Percentiles rank a stretch among this genome's conserved stretches.
phyloP scores from a whole-genome alignment of 2,797 vertebrate genomes.

The Cirrhinus mrigala region DNA sequence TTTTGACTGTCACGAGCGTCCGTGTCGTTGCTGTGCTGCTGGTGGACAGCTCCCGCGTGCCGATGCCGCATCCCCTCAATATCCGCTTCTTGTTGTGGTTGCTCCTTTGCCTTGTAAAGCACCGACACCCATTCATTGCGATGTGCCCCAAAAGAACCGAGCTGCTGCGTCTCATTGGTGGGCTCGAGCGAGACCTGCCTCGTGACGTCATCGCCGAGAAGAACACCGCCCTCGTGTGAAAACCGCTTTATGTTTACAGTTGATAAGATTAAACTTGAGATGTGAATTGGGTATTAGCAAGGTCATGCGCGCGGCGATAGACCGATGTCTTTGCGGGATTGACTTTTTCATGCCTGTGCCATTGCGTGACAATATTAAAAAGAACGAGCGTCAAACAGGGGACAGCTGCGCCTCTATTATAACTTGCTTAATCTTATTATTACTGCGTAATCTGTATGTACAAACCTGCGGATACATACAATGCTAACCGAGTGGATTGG shows the following conservation, averaged over 20 bases:
- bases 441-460: neutral
- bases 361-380: neutral
- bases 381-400: neutral
- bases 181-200: conserved; percentile 80
- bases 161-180: conserved; percentile 82
- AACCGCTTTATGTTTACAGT: conserved; percentile 63
- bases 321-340: conserved; percentile 3
- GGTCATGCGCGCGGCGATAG: conserved; percentile 13
- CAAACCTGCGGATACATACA: neutral
- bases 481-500: neutral
- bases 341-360: neutral
- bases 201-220: conserved; percentile 79
- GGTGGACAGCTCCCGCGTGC: conserved; percentile 79
- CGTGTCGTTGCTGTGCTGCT: conserved; percentile 73
- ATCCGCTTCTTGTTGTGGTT: conserved; percentile 76
- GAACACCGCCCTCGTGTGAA: conserved; percentile 77
- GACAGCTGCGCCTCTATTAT: neutral
- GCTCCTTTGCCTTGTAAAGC: conserved; percentile 78
- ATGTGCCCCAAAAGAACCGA: conserved; percentile 80
- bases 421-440: neutral
- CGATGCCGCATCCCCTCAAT: conserved; percentile 80
- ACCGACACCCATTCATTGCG: conserved; percentile 81
- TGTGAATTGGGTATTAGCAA: conserved; percentile 68
- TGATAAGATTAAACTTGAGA: conserved; percentile 61
- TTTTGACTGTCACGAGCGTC: conserved; percentile 65